Conservation (phyloP, 2,888 invertebrate genomes). For the Chloroclystis v-ata region DNA sequence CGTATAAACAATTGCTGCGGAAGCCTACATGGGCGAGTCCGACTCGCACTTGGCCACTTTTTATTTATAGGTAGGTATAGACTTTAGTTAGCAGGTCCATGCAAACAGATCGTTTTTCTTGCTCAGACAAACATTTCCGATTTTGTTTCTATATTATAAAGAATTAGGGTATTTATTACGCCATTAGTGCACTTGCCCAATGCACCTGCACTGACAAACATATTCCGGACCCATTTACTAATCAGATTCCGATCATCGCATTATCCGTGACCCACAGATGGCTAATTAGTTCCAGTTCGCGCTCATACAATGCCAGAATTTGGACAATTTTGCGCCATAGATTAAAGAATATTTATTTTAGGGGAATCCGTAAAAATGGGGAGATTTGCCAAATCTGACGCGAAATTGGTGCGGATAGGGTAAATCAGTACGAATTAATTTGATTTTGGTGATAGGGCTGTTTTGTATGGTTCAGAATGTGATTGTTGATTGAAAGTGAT, state of each 20-base stretch:
- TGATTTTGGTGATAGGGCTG: neutral
- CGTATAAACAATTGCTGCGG: no score
- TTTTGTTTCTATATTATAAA: no score
- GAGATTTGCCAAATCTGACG: conserved; percentile 59
- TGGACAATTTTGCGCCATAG: conserved; percentile 45
- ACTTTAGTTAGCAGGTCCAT: no score
- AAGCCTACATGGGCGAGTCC: no score
- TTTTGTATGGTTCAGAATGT: neutral
- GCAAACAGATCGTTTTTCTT: no score
- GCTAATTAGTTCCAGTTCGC: conserved; percentile 40
- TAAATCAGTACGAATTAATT: conserved; percentile 35
- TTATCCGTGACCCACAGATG: conserved; percentile 62
- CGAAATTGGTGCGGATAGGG: conserved; percentile 51
- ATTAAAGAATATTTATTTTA: no score
- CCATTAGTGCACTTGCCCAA: conserved; percentile 25
- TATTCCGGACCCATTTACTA: conserved; percentile 42
- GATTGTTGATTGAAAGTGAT: neutral
- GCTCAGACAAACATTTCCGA: no score
- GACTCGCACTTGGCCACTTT: no score
- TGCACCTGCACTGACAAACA: conserved; percentile 51
- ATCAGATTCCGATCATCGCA: conserved; percentile 52
- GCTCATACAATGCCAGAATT: conserved; percentile 28
- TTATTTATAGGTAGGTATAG: no score
- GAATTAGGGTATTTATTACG: no score
- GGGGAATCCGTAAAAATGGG: conserved; percentile 55